These are phyloP conservation scores for Heliornis fulica DNA, from an alignment of 2,113 vertebrate species.

Conservation along the genomic window DNA sequence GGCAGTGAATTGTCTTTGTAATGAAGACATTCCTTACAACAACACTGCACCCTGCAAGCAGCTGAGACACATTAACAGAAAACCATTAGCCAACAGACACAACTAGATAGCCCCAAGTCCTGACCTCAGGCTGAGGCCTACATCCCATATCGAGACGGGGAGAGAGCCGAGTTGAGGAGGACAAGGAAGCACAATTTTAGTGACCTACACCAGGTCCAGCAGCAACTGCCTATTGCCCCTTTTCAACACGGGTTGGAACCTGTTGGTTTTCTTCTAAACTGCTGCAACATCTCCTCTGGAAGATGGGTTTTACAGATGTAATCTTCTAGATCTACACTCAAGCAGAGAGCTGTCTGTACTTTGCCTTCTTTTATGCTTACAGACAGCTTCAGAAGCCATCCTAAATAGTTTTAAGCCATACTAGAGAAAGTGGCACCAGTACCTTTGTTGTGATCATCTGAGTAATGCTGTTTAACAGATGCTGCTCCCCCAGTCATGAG, in stretches of 20 bases:
- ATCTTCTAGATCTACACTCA: neutral
- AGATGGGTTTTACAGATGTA: neutral
- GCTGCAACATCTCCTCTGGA: neutral
- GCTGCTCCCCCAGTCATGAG: slow-evolving; percentile 87
- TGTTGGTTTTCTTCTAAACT: neutral
- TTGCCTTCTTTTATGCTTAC: neutral
- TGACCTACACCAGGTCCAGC: neutral
- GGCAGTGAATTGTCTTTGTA: neutral
- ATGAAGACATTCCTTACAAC: neutral
- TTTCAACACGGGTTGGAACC: neutral
- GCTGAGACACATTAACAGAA: neutral
- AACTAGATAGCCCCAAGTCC: neutral
- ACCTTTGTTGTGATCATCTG: slow-evolving; percentile 82
- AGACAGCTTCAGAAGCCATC: neutral
- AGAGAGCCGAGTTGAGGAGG: neutral
- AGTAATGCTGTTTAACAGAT: slow-evolving; percentile 82
- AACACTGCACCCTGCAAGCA: neutral
- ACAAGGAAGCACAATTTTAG: neutral
- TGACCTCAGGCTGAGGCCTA: neutral
- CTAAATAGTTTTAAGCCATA: neutral
- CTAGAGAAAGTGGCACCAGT: neutral
- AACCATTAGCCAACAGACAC: neutral
- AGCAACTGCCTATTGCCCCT: neutral
- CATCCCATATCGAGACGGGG: neutral
- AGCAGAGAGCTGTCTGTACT: neutral